These are phyloP conservation scores for Psettodes erumei DNA, from an alignment of 2,113 vertebrate genomes.

Conservation along the genomic window DNA sequence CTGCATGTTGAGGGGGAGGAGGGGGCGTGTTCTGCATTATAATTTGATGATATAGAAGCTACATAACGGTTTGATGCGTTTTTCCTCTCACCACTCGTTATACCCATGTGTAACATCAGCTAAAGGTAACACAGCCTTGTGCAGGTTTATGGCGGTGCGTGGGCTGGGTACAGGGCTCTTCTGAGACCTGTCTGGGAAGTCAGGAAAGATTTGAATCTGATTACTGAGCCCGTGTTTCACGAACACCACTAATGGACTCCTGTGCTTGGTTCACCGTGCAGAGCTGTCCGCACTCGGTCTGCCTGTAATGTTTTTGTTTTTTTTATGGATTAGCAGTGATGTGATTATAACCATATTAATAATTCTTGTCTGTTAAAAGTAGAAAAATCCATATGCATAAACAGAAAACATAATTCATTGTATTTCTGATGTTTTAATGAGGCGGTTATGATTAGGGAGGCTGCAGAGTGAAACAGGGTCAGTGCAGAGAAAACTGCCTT, in stretches of 20 bases:
- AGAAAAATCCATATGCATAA: not conserved
- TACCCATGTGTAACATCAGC: not conserved
- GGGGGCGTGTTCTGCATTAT: not conserved
- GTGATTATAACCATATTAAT: conserved; percentile 11
- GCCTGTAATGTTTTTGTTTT: conserved; percentile 26
- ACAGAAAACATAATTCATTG: not conserved
- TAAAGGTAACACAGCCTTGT: not conserved
- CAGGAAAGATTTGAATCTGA: conserved; percentile 46
- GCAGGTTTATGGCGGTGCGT: conserved; percentile 35
- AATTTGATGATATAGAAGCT: not conserved
- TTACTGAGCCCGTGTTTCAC: conserved; percentile 37
- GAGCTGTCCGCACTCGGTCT: conserved; percentile 31
- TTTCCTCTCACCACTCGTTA: conserved; percentile 6
- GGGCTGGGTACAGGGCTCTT: conserved; percentile 35
- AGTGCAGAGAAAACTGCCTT: not conserved
- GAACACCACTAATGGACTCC: conserved; percentile 28
- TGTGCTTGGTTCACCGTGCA: conserved; percentile 21
- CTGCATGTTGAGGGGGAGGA: not conserved
- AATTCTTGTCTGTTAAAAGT: conserved; percentile 6
- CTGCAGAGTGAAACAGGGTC: not conserved
- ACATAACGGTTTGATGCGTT: not conserved
- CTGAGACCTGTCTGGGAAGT: conserved; percentile 38
- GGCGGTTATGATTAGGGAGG: not conserved
- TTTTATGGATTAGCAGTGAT: conserved; percentile 23
- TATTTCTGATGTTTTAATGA: conserved; percentile 6